Evolutionary conservation across 2,113 vertebrate species (phyloP).

Genomic region (Pristiophorus japonicus): DNA sequence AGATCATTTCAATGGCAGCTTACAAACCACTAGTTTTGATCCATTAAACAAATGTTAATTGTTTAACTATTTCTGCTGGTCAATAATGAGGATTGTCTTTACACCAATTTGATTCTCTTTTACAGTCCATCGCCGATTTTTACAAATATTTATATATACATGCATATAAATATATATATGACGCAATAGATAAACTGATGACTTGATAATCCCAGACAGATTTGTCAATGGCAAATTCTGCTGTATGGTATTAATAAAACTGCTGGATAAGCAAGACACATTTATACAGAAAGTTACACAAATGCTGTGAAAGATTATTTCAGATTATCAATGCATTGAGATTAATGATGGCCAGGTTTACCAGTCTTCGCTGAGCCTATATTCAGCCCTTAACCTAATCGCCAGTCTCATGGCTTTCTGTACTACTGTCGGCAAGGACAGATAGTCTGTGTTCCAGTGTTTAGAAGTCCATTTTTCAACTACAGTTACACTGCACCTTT

Average conservation of each 20-base stretch:
- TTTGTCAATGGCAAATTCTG: constrained; percentile 7
- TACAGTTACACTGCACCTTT: background rate
- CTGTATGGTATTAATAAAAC: constrained; percentile 4
- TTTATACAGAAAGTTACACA: constrained; percentile 24
- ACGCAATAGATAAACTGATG: background rate
- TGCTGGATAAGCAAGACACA: constrained; percentile 2
- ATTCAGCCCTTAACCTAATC: background rate
- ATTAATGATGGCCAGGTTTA: constrained; percentile 7
- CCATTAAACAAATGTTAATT: background rate
- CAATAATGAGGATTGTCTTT: background rate
- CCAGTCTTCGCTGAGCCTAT: background rate
- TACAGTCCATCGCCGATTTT: background rate
- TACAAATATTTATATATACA: background rate
- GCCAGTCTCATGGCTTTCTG: background rate
- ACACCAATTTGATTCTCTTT: background rate
- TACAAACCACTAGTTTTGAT: background rate
- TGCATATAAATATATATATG: background rate
- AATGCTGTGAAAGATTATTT: constrained; percentile 2
- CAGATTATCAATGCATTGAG: background rate
- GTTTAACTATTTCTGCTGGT: background rate
- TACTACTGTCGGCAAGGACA: background rate
- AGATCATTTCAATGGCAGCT: background rate
- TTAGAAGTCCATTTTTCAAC: background rate
- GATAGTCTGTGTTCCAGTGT: background rate
- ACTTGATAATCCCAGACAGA: background rate